phyloP scores from a whole-genome alignment of 1,140 invertebrate species.

The Apocrypta bakeri region DNA sequence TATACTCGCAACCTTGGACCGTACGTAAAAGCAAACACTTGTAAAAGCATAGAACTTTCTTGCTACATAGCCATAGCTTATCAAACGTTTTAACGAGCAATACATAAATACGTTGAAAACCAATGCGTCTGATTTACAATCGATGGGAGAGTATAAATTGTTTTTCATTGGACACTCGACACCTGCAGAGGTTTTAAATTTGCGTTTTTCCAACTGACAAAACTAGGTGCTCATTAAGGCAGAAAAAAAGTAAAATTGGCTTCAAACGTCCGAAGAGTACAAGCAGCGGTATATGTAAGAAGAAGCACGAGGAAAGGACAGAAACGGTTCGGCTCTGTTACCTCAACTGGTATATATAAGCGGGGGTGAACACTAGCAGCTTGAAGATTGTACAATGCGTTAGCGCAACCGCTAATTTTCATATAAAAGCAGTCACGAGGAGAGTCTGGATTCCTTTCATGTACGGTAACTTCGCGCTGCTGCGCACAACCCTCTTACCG shows the following conservation, averaged over 20 bases:
- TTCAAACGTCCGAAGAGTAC: not conserved
- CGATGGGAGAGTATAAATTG: not conserved
- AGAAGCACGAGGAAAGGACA: not conserved
- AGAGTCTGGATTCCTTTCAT: constrained; percentile 1
- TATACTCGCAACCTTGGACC: not conserved
- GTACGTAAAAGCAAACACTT: no score
- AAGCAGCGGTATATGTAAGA: no score
- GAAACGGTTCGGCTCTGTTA: not conserved
- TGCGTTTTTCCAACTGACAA: no score
- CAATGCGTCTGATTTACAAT: not conserved
- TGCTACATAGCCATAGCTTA: no score
- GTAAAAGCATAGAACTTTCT: not conserved
- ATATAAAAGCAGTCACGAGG: not conserved
- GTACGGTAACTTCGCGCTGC: not conserved
- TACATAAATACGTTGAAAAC: not conserved
- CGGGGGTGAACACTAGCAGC: not conserved
- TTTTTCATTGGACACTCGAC: no score
- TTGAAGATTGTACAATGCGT: not conserved
- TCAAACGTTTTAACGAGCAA: not conserved
- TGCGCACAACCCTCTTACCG: not conserved
- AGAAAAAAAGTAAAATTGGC: not conserved
- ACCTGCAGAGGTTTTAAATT: no score
- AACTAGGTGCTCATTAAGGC: no score
- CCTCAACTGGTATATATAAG: not conserved
- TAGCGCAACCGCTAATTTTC: not conserved